Base-by-base conservation (phyloP, 2,888 invertebrate species). In the Carcina quercana region DNA sequence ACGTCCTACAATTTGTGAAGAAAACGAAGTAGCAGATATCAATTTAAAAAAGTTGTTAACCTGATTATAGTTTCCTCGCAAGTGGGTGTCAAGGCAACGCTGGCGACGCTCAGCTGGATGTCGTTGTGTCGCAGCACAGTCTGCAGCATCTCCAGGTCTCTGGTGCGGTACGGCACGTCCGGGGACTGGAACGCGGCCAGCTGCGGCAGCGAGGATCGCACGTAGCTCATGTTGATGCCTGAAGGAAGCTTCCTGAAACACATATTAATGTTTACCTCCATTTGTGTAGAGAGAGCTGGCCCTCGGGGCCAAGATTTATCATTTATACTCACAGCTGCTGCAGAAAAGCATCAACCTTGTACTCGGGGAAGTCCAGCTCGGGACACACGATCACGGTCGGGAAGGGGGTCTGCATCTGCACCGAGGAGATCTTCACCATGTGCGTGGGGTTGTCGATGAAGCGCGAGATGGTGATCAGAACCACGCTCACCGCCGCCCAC, bases 381-480 rank as follows among this genome's bases (percentile, higher is more conserved):
- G 78, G 78, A 26, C 68, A 78, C 5, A 78, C 28, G 0, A 59
- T 17, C 0, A 76, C 67, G 0, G 66, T 42, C 0, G 76, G 76
- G 35, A 78, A 75, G 2, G 28, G 28, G 19, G 41, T 45, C 2
- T 7, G 2, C 0, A 2, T 8, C 1, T 43, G 30, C 4, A 34
- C 6, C 0, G 36, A 27, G 2, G 66, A 59, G 3, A 40, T 15
- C 8, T 51, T 44, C 2, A 47, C 46, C n/a, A 72, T 45, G 34
- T 38, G 64, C 0, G 73, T 73, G 0, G 76, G 76, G 13, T 56
- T 54, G 0, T 54, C 43, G 6, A 56, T 32, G 40, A 52, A 76
- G 1, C 73, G 50, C 3, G 25, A 12, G 1, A 75, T 30, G 0
- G 58, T 53, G 2, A 46, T 27, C 10, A 31, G 11, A 1, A 69